Evolutionary conservation across 2,113 vertebrate genomes (phyloP).

Genomic region (Phyllopteryx taeniolatus): DNA sequence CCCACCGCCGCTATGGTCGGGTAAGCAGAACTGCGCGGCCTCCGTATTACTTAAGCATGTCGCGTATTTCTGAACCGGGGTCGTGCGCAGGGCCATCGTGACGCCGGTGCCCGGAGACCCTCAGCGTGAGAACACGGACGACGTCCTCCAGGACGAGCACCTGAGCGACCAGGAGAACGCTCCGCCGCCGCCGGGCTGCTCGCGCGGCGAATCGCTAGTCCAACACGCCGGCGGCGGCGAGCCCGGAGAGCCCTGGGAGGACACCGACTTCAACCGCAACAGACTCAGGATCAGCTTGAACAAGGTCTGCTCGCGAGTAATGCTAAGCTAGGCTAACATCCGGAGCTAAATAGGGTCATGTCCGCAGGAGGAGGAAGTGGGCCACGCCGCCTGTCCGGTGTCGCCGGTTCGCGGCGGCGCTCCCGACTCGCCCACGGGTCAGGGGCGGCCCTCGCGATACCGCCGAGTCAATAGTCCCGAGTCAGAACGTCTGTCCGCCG

Average conservation of each 20-base stretch:
- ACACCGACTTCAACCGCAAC: conserved; percentile 97
- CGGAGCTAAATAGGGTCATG: background rate
- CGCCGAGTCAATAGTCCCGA: conserved; percentile 90
- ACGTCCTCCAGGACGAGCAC: conserved; percentile 94
- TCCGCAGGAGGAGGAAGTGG: conserved; percentile 85
- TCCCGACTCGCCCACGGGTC: conserved; percentile 84
- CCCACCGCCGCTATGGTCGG: conserved; percentile 79
- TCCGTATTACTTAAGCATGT: too few relatives aligned
- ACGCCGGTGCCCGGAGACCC: conserved; percentile 87
- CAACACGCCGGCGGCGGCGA: conserved; percentile 71
- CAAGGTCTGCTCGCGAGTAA: conserved; percentile 76
- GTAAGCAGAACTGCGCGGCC: background rate
- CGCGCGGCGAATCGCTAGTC: conserved; percentile 57
- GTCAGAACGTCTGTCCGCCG: conserved; percentile 86
- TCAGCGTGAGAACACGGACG: conserved; percentile 94
- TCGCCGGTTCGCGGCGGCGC: conserved; percentile 82
- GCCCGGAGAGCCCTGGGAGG: conserved; percentile 89
- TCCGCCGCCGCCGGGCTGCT: conserved; percentile 78
- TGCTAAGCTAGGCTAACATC: too few relatives aligned
- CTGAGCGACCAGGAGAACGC: conserved; percentile 98
- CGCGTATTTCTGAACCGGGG: background rate
- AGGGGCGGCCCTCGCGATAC: conserved; percentile 85
- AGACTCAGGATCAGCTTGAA: conserved; percentile 97
- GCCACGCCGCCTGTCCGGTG: conserved; percentile 78
- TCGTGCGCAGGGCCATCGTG: conserved; percentile 81